phyloP scores from a whole-genome alignment of 1,140 invertebrate genomes.

The Epicauta chinensis region DNA sequence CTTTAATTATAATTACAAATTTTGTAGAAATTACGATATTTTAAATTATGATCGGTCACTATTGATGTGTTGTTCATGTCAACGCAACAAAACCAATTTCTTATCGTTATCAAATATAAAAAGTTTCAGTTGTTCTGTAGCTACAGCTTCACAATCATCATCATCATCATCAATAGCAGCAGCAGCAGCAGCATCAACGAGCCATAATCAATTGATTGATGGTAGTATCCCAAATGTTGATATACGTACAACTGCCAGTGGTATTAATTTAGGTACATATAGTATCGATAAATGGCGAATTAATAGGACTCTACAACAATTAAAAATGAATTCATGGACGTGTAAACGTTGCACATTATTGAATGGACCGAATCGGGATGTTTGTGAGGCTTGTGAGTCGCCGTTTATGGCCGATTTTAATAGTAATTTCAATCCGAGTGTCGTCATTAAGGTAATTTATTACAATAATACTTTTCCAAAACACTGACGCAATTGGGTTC shows the following conservation, averaged over 20 bases:
- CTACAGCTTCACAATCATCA: constrained; percentile 4
- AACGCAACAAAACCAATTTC: constrained; percentile 23
- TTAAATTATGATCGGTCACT: constrained; percentile 19
- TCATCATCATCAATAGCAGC: no score
- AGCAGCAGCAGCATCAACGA: no score
- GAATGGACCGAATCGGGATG: constrained; percentile 55
- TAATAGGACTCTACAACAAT: constrained; percentile 29
- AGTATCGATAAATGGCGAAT: constrained; percentile 31
- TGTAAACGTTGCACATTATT: constrained; percentile 82
- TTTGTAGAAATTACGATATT: constrained; percentile 31
- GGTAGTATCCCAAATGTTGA: constrained; percentile 37
- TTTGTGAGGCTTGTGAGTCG: constrained; percentile 59
- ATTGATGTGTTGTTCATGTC: constrained; percentile 23
- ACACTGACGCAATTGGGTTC: neutral
- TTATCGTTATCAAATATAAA: constrained; percentile 36
- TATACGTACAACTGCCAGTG: constrained; percentile 38
- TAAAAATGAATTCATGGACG: constrained; percentile 59
- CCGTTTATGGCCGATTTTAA: constrained; percentile 47
- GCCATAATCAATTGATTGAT: constrained; percentile 17
- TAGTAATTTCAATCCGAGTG: constrained; percentile 39
- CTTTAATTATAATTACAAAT: constrained; percentile 16
- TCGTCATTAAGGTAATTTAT: constrained; percentile 38
- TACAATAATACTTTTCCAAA: neutral
- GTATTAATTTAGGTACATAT: constrained; percentile 29
- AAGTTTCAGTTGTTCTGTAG: constrained; percentile 37